Evolutionary conservation across 2,797 vertebrate species (phyloP).

Genomic region (Podargus strigoides): DNA sequence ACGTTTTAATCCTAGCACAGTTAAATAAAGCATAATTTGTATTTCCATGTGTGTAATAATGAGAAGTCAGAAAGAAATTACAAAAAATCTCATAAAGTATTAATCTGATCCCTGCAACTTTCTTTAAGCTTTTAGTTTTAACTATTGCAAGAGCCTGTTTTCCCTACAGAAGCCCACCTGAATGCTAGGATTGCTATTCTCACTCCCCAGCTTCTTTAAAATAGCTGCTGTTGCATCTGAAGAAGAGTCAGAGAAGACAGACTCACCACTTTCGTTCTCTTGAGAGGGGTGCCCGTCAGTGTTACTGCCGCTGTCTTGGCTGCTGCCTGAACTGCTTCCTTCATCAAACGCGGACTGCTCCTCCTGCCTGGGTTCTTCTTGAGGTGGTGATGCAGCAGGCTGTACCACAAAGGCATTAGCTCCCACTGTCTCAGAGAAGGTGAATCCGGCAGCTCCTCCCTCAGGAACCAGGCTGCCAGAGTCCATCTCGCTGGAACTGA

Average conservation of each 20-base stretch:
- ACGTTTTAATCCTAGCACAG: neutral
- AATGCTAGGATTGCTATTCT: neutral
- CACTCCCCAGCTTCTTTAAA: neutral
- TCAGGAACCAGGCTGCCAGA: conserved; percentile 66
- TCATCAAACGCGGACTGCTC: conserved; percentile 61
- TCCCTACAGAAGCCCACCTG: neutral
- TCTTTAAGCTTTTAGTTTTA: neutral
- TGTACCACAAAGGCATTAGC: conserved; percentile 70
- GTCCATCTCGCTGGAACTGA: conserved; percentile 63
- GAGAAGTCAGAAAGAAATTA: neutral
- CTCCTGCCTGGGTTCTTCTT: conserved; percentile 56
- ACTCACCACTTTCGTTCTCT: conserved; percentile 83
- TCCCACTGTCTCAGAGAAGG: conserved; percentile 68
- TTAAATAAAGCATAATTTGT: neutral
- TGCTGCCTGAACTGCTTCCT: conserved; percentile 67
- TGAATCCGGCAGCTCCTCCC: conserved; percentile 69
- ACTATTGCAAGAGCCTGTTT: neutral
- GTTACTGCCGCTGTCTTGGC: conserved; percentile 66
- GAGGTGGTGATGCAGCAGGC: conserved; percentile 49
- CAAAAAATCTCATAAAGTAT: neutral
- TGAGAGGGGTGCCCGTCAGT: conserved; percentile 72
- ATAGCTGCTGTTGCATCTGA: neutral
- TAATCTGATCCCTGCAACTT: neutral
- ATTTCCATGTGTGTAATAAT: neutral
- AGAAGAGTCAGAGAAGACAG: neutral